Evolutionary conservation across 2,797 vertebrate species (phyloP), one percentile per base, ranked within the genome.

Genomic region (Salmo trutta): DNA sequence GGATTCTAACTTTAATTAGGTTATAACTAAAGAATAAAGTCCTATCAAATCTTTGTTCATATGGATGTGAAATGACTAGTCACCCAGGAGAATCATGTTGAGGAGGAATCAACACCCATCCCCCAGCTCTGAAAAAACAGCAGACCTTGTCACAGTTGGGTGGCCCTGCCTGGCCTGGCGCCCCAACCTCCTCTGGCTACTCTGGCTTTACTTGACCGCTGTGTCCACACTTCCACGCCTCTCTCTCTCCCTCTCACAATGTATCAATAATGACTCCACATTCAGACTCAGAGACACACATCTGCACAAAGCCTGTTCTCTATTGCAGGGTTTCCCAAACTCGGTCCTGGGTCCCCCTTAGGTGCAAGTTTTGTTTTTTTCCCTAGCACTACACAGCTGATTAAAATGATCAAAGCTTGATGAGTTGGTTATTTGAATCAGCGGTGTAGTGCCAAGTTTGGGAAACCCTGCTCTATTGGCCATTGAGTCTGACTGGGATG

Each of bases 201-300:
- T 59, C 56, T 21, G 56, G 56, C 56, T 59, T 59, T n/a, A 6
- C 56, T 59, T 59, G 56, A 21, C n/a, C 19, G 19, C 29, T 31
- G 64, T 29, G 8, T 31, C 15, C 5, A 67, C 66, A 67, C 66
- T 31, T 33, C 66, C 66, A 67, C 65, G 14, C 29, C 27, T 67
- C 66, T 67, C 66, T 31, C 65, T 31, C 27, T 33, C 53, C 56
- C 15, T 33, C 19, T 21, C n/a, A 21, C n/a, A 62, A 36, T 4
- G 64, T 31, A 82, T 77, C 54, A 73, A 86, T 86, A 82, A 69
- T 80, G 86, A 77, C 78, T 82, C 80, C 77, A 82, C 81, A 52
- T 51, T 52, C 52, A 85, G 79, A 84, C 72, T 12, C 21, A 64
- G 21, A 21, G 4, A 64, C 59, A 82, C 71, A 73, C 83, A 84